Percentiles rank a stretch among this genome's conserved stretches.
These are phyloP conservation scores for Aptenodytes patagonicus DNA, from an alignment of 2,113 vertebrate genomes.

Conservation along the genomic window DNA sequence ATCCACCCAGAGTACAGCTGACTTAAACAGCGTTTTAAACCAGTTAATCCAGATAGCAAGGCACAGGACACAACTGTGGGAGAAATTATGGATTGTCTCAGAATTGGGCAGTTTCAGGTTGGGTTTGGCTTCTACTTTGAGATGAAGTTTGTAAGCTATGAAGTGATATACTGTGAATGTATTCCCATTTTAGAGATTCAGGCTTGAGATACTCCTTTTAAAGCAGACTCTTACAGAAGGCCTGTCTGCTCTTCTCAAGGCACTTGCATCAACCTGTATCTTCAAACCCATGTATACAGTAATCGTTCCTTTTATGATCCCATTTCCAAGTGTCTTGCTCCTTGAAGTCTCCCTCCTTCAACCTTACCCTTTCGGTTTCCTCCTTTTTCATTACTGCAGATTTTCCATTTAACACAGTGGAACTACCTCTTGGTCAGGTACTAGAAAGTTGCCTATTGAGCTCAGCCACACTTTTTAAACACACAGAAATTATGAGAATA, in stretches of 20 bases:
- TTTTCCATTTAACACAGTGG: background rate
- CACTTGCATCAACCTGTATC: too few species aligned
- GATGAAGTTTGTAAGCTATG: background rate
- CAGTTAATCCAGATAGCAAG: background rate
- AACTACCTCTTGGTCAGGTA: background rate
- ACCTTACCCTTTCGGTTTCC: background rate
- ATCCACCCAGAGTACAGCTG: background rate
- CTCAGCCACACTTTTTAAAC: background rate
- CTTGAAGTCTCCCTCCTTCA: background rate
- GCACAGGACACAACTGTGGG: background rate
- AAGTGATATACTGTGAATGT: background rate
- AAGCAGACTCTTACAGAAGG: background rate
- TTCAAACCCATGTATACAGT: background rate
- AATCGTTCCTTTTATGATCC: background rate
- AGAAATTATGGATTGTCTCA: background rate
- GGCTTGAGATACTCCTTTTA: background rate
- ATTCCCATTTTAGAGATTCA: background rate
- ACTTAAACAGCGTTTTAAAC: background rate
- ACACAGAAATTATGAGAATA: background rate
- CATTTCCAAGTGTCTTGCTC: background rate
- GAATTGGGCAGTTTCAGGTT: background rate
- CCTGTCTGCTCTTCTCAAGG: background rate
- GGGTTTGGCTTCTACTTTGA: background rate
- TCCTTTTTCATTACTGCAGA: background rate
- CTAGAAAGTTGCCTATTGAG: background rate